These are phyloP conservation scores for Battus philenor DNA, from an alignment of 1,140 invertebrate species.

Conservation along the genomic window DNA sequence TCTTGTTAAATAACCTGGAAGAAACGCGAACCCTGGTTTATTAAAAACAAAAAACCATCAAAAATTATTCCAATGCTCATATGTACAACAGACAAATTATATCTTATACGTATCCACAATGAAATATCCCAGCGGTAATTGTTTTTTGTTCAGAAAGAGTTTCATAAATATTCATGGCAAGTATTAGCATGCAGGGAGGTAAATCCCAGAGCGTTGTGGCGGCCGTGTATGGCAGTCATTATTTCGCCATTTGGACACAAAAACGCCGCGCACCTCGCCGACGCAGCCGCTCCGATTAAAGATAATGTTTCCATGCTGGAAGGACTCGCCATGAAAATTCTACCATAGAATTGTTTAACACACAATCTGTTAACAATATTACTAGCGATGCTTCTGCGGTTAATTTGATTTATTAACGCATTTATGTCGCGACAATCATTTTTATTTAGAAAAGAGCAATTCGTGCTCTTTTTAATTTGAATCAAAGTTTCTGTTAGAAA, in stretches of 20 bases:
- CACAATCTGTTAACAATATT: too few relatives aligned
- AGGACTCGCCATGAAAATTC: slow-evolving; percentile 1
- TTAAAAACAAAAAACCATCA: too few relatives aligned
- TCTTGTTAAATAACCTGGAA: too few relatives aligned
- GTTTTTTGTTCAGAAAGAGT: slow-evolving; percentile 56
- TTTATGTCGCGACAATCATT: too few relatives aligned
- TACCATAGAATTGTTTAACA: too few relatives aligned
- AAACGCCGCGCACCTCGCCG: slow-evolving; percentile 47
- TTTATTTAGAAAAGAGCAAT: too few relatives aligned
- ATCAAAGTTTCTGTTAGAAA: too few relatives aligned
- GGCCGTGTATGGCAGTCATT: slow-evolving; percentile 55
- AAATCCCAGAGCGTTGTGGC: slow-evolving; percentile 29
- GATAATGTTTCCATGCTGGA: slow-evolving; percentile 11
- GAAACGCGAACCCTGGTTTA: too few relatives aligned
- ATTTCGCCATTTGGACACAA: slow-evolving; percentile 67
- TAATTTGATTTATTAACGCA: too few relatives aligned
- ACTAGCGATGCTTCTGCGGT: too few relatives aligned
- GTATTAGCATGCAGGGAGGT: slow-evolving; percentile 60
- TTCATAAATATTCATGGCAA: slow-evolving; percentile 70
- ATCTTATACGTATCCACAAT: slow-evolving; percentile 17
- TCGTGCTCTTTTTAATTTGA: too few relatives aligned
- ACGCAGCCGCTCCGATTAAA: slow-evolving; percentile 16
- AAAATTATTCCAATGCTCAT: neutral
- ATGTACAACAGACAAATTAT: slow-evolving; percentile 5
- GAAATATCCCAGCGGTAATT: slow-evolving; percentile 33